A percentile compares a stretch with the other conserved stretches of the same genome.
phyloP scores from a whole-genome alignment of 1,140 invertebrate species.

The Palaemon carinicauda region DNA sequence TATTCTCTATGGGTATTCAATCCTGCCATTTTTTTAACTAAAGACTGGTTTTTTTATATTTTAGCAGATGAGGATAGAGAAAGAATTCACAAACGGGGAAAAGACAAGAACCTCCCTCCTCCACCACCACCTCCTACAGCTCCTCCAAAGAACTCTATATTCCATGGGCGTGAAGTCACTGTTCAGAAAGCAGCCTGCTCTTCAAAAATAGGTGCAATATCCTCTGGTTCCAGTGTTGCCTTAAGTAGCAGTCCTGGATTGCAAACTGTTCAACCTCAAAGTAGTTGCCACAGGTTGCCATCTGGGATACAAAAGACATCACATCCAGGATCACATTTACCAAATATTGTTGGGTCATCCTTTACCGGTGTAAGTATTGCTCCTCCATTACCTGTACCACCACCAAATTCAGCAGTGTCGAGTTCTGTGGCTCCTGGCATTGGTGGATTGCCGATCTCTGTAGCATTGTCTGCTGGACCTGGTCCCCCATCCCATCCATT shows the following conservation, averaged over 20 bases:
- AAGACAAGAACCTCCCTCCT: constrained; percentile 27
- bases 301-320: neutral
- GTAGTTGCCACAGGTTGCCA: too few species aligned
- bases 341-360: neutral
- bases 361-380: neutral
- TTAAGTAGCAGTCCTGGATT: neutral
- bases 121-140: constrained; percentile 37
- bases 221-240: neutral
- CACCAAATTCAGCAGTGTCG: neutral
- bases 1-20: neutral
- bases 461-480: neutral
- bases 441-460: too few species aligned
- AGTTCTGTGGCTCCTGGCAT: too few species aligned
- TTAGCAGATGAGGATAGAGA: constrained; percentile 21
- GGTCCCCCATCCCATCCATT: neutral
- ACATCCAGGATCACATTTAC: neutral
- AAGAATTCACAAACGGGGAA: constrained; percentile 28
- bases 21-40: neutral
- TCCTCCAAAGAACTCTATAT: constrained; percentile 42
- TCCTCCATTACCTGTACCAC: neutral
- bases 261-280: too few species aligned
- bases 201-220: constrained; percentile 1
- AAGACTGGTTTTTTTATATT: neutral
- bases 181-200: constrained; percentile 20
- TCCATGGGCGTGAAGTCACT: constrained; percentile 31